phyloP scores from a whole-genome alignment of 2,113 vertebrate species.

The Aspidoscelis tigris region DNA sequence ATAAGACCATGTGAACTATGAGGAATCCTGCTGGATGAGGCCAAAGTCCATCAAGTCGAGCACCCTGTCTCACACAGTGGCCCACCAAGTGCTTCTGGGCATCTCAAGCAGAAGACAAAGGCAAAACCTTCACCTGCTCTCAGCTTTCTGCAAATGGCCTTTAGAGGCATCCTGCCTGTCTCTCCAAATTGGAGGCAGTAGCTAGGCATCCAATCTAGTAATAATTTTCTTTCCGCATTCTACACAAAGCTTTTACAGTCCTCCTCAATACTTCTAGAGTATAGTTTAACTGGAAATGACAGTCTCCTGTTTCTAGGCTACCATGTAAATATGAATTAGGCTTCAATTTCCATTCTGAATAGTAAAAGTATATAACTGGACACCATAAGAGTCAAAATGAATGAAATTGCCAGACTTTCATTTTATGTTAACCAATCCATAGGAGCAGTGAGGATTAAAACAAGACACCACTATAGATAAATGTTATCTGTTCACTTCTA shows the following conservation, averaged over 20 bases:
- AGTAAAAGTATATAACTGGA: not conserved
- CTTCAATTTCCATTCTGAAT: not conserved
- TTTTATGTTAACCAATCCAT: not conserved
- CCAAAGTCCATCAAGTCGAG: too few relatives aligned
- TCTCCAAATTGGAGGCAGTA: too few relatives aligned
- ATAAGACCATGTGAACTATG: not conserved
- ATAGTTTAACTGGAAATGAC: not conserved
- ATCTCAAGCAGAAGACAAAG: too few relatives aligned
- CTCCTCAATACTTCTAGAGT: not conserved
- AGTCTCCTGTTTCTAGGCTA: conserved; percentile 22
- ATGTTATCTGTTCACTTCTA: not conserved
- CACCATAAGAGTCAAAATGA: not conserved
- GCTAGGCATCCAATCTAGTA: too few relatives aligned
- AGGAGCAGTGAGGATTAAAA: not conserved
- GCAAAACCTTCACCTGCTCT: too few relatives aligned
- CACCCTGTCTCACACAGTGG: too few relatives aligned
- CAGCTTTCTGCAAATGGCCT: too few relatives aligned
- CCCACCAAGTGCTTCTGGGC: too few relatives aligned
- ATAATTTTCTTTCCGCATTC: not conserved
- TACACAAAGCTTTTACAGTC: not conserved
- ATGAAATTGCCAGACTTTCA: not conserved
- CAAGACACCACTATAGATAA: not conserved
- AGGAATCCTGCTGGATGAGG: too few relatives aligned
- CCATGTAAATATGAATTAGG: conserved; percentile 15
- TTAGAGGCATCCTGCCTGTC: too few relatives aligned